A percentile compares a stretch with the other conserved stretches of the same genome.
Conservation (phyloP, 2,888 invertebrate genomes). For the Temnothorax unifasciatus region DNA sequence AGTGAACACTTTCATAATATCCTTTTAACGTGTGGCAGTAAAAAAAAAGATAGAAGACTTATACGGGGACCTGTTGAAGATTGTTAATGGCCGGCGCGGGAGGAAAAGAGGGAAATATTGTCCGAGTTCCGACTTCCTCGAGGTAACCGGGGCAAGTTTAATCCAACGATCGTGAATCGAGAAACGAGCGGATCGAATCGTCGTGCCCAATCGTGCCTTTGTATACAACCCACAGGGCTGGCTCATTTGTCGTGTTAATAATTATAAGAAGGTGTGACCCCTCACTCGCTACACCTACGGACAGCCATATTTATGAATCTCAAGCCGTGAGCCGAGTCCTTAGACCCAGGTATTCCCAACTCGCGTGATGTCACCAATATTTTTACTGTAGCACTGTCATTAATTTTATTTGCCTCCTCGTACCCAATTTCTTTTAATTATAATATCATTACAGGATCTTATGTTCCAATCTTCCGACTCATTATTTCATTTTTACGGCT, state of each 20-base stretch:
- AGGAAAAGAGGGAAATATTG: constrained; percentile 44
- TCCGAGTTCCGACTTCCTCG: constrained; percentile 17
- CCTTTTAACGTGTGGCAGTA: constrained; percentile 24
- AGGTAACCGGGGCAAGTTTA: constrained; percentile 36
- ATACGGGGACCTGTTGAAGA: constrained; percentile 9
- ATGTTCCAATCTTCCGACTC: neutral
- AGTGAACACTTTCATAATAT: constrained; percentile 37
- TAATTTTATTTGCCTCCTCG: constrained; percentile 16
- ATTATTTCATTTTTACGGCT: neutral
- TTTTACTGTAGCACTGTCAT: neutral
- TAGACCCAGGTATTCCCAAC: constrained; percentile 68
- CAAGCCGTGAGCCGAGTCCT: constrained; percentile 74
- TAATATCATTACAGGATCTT: neutral
- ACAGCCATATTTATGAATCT: constrained; percentile 83
- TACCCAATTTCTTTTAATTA: neutral
- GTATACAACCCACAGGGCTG: constrained; percentile 76
- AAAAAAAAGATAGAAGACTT: constrained; percentile 9
- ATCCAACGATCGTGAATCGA: constrained; percentile 50
- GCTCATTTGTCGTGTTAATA: constrained; percentile 86
- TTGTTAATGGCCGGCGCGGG: constrained; percentile 24
- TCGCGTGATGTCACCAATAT: constrained; percentile 13
- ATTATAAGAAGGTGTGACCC: constrained; percentile 85
- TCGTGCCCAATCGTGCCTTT: constrained; percentile 67
- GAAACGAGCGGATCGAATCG: constrained; percentile 72
- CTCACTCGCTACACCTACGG: constrained; percentile 82